Base-by-base conservation (phyloP, 2,797 vertebrate genomes). In the Erpetoichthys calabaricus region DNA sequence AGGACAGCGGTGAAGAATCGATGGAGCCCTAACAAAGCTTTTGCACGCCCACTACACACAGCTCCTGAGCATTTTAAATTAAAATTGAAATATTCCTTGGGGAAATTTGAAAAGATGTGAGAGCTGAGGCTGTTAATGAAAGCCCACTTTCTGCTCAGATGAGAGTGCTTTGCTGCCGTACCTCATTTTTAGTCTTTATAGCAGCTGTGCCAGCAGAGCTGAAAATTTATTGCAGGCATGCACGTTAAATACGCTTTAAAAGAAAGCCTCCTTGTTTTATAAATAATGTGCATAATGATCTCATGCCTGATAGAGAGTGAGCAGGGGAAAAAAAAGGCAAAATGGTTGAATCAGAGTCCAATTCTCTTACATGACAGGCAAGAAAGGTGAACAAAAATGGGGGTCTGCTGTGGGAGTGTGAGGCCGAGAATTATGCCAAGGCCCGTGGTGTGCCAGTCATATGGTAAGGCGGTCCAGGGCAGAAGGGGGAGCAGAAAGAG, bases 81-180 rank as follows among this genome's bases (percentile, higher is more conserved):
- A 69, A 64, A 69, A 73, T 68, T 66, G 63, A 68, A 72, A 77
- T 67, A 64, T 68, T 77, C 72, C 70, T 70, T 63, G 53, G 70
- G 76, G 75, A 70, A 68, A 65, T 68, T 62, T 60, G 60, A 62
- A 60, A 66, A 64, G 69, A 70, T 66, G 63, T 60, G 60, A 64
- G 58, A 70, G 76, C 62, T 64, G 67, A 64, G 63, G 63, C 66
- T 63, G 64, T 64, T 79, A 76, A 76, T 75, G 68, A 79, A 80
- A 79, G 67, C 67, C 64, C 66, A 58, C 58, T 59, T 62, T 64
- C 64, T 7, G 65, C 47, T 62, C 69, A 70, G 72, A 70, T 63
- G 59, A 64, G 64, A 65, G 60, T 65, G 50, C 56, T 62, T 59
- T 25, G 61, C 60, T 44, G 52, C 56, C 60, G 62, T 63, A 44